Base-by-base conservation (phyloP, 2,888 invertebrate genomes). In the Ctenicera cuprea region DNA sequence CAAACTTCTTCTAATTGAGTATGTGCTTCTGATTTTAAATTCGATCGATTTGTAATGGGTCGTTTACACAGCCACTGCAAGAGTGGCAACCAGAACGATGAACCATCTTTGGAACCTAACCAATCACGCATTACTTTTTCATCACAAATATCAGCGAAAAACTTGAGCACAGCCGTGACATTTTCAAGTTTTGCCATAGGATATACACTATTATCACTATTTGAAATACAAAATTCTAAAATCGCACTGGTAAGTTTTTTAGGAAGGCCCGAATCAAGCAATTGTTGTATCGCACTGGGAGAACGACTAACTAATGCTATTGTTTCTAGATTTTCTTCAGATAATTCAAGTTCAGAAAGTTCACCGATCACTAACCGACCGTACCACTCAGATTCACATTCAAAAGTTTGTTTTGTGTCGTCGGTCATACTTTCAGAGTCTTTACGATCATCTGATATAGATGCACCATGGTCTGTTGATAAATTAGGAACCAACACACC, bases 61-160 rank as follows among this genome's bases (percentile, higher is more conserved):
- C 83, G 83, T 66, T 83, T 91, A 84, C 94, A 94, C 30, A 95
- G 89, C 84, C 95, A 89, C 73, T 92, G 91, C 9, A 97, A 89
- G 75, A 97, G 88, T 3, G 95, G 94, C 57, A 92, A 90, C 97
- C 97, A 97, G 88, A 97, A 97, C n/a, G 91, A 89, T 1, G 93
- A 91, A 7, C 96, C 96, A 78, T 94, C 92, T 61, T 89, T 87
- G 0, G 92, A 91, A 12, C 97, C 97, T 57, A 97, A 90, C 97
- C 97, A 97, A 86, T 95, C 95, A 78, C 95, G 93, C 89, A 97
- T 92, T 77, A 92, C 90, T 18, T 93, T 92, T 82, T 95, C 96
- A 20, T 93, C 91, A 84, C 95, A 94, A 72, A 96, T 90, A 76
- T 94, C 92, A 0, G 94, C 92, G 82, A 96, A 93, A 88, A 97